Base-by-base conservation (phyloP, 2,113 vertebrate genomes). In the Colaptes auratus region DNA sequence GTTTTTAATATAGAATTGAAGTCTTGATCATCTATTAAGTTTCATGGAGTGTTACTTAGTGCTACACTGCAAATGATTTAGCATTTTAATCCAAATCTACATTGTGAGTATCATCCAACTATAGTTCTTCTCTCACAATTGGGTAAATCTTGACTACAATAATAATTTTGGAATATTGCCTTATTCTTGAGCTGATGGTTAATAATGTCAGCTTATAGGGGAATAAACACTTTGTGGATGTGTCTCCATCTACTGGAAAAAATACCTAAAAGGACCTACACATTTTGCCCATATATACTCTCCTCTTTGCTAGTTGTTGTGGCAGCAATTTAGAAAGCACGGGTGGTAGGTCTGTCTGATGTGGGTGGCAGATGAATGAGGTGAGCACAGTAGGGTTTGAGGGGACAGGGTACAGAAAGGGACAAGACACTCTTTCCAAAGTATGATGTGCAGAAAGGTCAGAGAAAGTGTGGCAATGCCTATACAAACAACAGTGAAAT, bases 171-270 rank as follows among this genome's bases (percentile, higher is more conserved):
- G 53, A 71, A 23, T 83, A 90, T 81, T 48, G n/a, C 67, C 88
- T 61, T 80, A 14, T 86, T 90, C 61, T 72, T 74, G 44, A 69
- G 44, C 61, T 81, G 56, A n/a, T 86, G 72, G 56, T 82, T 91
- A 93, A 77, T 92, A 82, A 88, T 55, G 20, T 21, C 36, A 86
- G 4, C n/a, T 91, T 88, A 78, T 60, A 72, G 46, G 19, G 89
- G 91, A 81, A 83, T 75, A 77, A 95, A 74, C 94, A 81, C 88
- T 75, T 91, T 31, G 56, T 87, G 85, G 42, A 91, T 94, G 72
- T 96, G 93, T 95, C 95, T 96, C 94, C 93, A 96, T 91, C 95
- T 95, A 31, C 92, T 97, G 94, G 95, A 91, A 92, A 52, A 87
- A 87, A 90, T 63, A 36, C 46, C 69, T 77, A 10, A 58, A 85